These are phyloP conservation scores for Clamator glandarius DNA, from an alignment of 2,797 vertebrate genomes.

Conservation along the genomic window DNA sequence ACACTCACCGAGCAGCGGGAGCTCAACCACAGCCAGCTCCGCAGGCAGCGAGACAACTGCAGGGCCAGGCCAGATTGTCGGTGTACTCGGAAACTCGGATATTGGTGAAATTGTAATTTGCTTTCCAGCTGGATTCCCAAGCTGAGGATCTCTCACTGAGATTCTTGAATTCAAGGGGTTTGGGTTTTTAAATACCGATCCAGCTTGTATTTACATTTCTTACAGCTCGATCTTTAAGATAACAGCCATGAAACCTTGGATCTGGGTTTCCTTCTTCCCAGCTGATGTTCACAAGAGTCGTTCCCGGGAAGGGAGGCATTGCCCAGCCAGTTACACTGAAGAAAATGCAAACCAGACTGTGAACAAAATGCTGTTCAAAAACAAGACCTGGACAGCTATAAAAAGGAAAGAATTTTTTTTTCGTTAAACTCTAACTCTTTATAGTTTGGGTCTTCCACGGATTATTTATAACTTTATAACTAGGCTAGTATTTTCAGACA, in stretches of 20 bases:
- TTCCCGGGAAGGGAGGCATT: not conserved
- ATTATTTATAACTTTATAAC: slow-evolving; percentile 25
- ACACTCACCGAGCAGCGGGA: not conserved
- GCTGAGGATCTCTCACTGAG: not conserved
- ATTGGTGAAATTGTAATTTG: not conserved
- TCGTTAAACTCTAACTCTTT: not conserved
- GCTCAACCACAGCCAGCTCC: not conserved
- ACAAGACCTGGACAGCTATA: not conserved
- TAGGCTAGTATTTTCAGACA: not conserved
- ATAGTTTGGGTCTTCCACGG: not conserved
- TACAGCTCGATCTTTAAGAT: not conserved
- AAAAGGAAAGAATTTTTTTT: not conserved
- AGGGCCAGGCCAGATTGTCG: not conserved
- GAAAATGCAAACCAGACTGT: slow-evolving; percentile 32
- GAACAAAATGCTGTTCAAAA: not conserved
- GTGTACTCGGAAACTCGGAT: fast-evolving
- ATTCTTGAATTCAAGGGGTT: not conserved
- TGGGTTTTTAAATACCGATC: not conserved
- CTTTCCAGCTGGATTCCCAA: not conserved
- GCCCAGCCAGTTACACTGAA: not conserved
- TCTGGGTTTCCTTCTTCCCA: not conserved
- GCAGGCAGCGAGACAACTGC: not conserved
- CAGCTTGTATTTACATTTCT: not conserved
- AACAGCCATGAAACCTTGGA: not conserved
- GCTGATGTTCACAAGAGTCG: not conserved